These are phyloP conservation scores for Idaea aversata DNA, from an alignment of 2,888 invertebrate genomes.

Conservation along the genomic window DNA sequence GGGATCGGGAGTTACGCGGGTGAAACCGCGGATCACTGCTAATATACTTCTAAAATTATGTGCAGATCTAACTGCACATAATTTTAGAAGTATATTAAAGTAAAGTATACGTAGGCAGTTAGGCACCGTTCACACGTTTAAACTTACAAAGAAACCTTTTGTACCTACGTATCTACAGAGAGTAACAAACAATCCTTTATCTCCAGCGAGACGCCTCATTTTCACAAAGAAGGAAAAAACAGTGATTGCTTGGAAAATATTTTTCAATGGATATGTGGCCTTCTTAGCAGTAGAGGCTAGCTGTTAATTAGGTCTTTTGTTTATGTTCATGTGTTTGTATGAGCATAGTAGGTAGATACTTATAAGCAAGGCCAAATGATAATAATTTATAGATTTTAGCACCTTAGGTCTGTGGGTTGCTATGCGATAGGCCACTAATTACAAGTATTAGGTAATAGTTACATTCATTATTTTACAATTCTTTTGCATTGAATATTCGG, in stretches of 20 bases:
- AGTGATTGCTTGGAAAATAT: constrained; percentile 43
- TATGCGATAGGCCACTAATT: neutral
- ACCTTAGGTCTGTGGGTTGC: neutral
- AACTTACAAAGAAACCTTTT: constrained; percentile 38
- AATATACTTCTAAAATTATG: no score
- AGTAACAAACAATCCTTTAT: constrained; percentile 29
- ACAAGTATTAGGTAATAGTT: no score
- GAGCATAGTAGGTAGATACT: neutral
- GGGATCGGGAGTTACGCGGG: no score
- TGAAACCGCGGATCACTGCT: no score
- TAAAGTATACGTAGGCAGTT: no score
- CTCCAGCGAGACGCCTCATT: constrained; percentile 34
- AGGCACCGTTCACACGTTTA: constrained; percentile 42
- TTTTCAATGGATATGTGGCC: constrained; percentile 31
- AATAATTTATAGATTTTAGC: neutral
- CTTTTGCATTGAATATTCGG: no score
- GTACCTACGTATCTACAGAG: constrained; percentile 4
- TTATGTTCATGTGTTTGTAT: constrained; percentile 10
- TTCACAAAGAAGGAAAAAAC: constrained; percentile 50
- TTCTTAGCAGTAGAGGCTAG: constrained; percentile 10
- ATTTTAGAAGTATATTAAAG: no score
- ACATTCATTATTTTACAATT: no score
- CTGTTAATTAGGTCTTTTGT: constrained; percentile 15
- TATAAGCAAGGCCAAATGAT: neutral
- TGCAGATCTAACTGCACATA: no score